Conservation (phyloP, 2,888 invertebrate species). For the Sminthurinus aureus region DNA sequence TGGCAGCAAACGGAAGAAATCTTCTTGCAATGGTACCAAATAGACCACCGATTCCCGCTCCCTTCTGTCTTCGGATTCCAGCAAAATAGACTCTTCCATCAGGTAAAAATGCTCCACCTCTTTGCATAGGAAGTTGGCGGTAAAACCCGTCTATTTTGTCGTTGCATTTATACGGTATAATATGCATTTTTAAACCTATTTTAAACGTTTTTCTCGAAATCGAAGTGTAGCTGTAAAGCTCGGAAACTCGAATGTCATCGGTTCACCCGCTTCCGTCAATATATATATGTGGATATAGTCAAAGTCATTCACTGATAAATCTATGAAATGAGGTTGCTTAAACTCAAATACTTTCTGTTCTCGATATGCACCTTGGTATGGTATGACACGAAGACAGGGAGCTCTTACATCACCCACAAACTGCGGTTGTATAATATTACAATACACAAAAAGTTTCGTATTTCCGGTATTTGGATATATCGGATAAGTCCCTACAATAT, state of each 20-base stretch:
- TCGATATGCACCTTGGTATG: not conserved
- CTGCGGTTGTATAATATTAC: slow-evolving; percentile 28
- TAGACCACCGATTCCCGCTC: slow-evolving; percentile 26
- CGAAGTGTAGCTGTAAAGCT: slow-evolving; percentile 23
- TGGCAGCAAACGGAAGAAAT: slow-evolving; percentile 23
- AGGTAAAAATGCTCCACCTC: not conserved
- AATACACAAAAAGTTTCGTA: slow-evolving; percentile 30
- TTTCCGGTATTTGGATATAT: slow-evolving; percentile 31
- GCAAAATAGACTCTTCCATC: slow-evolving; percentile 11
- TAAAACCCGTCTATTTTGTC: not conserved
- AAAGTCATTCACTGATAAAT: slow-evolving; percentile 6
- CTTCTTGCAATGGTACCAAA: slow-evolving; percentile 28
- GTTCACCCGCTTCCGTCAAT: slow-evolving; percentile 27
- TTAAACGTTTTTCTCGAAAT: slow-evolving; percentile 23
- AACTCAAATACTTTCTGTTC: slow-evolving; percentile 7
- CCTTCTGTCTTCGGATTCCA: slow-evolving; percentile 19
- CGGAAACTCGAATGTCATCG: slow-evolving; percentile 27
- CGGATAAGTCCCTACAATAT: too few species aligned
- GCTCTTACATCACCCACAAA: slow-evolving; percentile 26
- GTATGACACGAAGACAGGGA: slow-evolving; percentile 4
- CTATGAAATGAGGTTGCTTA: slow-evolving; percentile 11
- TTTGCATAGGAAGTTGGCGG: not conserved
- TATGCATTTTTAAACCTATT: not conserved
- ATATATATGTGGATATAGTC: slow-evolving; percentile 33
- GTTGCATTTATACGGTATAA: not conserved